phyloP scores from a whole-genome alignment of 2,797 vertebrate species.

The Onychomys arenicola region DNA sequence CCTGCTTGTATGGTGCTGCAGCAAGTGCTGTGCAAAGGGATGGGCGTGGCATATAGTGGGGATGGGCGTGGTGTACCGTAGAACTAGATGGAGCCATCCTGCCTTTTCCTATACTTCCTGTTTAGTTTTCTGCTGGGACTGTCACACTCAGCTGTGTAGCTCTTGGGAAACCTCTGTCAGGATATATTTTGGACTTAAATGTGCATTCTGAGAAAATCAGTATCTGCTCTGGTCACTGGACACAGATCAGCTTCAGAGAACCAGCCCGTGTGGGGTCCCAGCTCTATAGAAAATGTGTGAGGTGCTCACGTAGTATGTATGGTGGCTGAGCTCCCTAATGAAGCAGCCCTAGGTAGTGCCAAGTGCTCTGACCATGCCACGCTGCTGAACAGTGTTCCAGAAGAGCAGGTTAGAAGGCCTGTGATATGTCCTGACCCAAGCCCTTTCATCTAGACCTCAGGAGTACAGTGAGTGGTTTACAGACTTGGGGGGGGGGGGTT shows the following conservation, averaged over 20 bases:
- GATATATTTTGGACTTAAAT: accelerated
- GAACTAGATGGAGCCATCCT: accelerated
- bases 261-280: neutral
- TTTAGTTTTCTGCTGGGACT: accelerated
- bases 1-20: accelerated
- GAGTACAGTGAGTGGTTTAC: too few relatives aligned
- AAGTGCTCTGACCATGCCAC: neutral
- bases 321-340: neutral
- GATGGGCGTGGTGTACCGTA: neutral
- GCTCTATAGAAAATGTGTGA: neutral
- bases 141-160: neutral
- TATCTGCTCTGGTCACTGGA: neutral
- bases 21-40: accelerated
- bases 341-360: neutral
- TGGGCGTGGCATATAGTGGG: neutral
- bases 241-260: neutral
- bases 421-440: neutral
- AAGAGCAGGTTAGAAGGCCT: neutral
- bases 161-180: neutral
- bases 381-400: too few relatives aligned
- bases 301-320: accelerated
- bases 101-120: neutral
- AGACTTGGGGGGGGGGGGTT: accelerated
- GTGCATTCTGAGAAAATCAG: neutral
- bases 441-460: neutral